These are phyloP conservation scores for Thereva nobilitata DNA, from an alignment of 2,888 invertebrate genomes.

Conservation along the genomic window DNA sequence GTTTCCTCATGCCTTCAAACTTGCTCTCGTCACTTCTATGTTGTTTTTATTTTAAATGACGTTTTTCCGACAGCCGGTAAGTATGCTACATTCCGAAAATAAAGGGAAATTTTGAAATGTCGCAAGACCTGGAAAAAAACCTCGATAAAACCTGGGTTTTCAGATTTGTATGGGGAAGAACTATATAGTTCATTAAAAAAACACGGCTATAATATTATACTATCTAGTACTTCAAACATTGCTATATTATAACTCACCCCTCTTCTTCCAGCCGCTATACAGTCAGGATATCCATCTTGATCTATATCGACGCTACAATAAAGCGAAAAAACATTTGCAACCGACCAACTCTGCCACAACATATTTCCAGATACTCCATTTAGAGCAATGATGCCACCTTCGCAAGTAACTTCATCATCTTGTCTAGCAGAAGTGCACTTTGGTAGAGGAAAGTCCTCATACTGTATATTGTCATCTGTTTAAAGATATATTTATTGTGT, in stretches of 20 bases:
- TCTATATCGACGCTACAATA: conserved; percentile 75
- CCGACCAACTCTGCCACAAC: conserved; percentile 75
- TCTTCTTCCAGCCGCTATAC: conserved; percentile 72
- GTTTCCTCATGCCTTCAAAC: too few species aligned
- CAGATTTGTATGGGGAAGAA: too few species aligned
- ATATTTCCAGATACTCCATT: conserved; percentile 71
- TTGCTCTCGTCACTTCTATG: too few species aligned
- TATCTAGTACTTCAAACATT: too few species aligned
- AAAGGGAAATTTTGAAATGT: too few species aligned
- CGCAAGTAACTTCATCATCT: conserved; percentile 70
- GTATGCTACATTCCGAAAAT: too few species aligned
- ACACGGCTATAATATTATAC: too few species aligned
- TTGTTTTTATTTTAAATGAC: too few species aligned
- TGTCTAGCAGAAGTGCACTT: conserved; percentile 66
- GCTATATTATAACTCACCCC: conserved; percentile 62
- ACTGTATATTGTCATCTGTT: conserved; percentile 55
- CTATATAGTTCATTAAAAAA: too few species aligned
- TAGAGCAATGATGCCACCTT: conserved; percentile 76
- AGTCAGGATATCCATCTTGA: conserved; percentile 70
- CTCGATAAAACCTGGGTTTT: too few species aligned
- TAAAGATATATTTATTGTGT: not conserved
- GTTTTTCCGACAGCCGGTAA: too few species aligned
- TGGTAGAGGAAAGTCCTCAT: conserved; percentile 64
- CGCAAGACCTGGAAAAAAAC: too few species aligned
- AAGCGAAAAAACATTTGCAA: conserved; percentile 72